These are phyloP conservation scores for Cartodere bifasciata DNA, from an alignment of 2,888 invertebrate genomes.

Conservation along the genomic window DNA sequence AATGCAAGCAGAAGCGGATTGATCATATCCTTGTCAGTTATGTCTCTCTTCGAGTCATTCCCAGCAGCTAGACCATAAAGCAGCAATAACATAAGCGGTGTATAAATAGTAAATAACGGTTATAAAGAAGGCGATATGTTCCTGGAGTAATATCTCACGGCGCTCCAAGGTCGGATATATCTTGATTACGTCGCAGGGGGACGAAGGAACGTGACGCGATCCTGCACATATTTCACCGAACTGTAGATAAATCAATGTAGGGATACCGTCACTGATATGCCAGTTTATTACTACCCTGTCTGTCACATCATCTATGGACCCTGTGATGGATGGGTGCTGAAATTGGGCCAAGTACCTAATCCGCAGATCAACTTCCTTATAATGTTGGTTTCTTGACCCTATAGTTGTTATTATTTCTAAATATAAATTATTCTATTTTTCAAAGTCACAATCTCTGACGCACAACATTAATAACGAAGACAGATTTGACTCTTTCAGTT, in stretches of 20 bases:
- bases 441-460: too few species aligned
- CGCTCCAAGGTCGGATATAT: conserved; percentile 34
- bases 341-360: conserved; percentile 5
- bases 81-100: conserved; percentile 28
- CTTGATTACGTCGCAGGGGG: conserved; percentile 30
- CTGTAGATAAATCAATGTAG: conserved; percentile 33
- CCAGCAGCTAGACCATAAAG: conserved; percentile 18
- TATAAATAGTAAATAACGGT: conserved; percentile 32
- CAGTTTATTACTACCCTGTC: conserved; percentile 24
- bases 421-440: too few species aligned
- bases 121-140: conserved; percentile 29
- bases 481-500: too few species aligned
- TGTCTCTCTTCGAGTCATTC: too few species aligned
- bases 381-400: too few species aligned
- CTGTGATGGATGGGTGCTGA: conserved; percentile 9
- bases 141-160: conserved; percentile 31
- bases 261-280: conserved; percentile 29
- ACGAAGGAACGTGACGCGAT: conserved; percentile 30
- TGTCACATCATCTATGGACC: conserved; percentile 10
- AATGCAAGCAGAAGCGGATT: too few species aligned
- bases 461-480: too few species aligned
- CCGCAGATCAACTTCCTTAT: too few species aligned
- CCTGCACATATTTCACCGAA: conserved; percentile 32
- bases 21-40: too few species aligned
- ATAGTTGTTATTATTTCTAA: too few species aligned